A percentile compares a stretch with the other conserved stretches of the same genome.
Evolutionary conservation across 2,797 vertebrate genomes (phyloP).

Genomic region (Platalea minor): DNA sequence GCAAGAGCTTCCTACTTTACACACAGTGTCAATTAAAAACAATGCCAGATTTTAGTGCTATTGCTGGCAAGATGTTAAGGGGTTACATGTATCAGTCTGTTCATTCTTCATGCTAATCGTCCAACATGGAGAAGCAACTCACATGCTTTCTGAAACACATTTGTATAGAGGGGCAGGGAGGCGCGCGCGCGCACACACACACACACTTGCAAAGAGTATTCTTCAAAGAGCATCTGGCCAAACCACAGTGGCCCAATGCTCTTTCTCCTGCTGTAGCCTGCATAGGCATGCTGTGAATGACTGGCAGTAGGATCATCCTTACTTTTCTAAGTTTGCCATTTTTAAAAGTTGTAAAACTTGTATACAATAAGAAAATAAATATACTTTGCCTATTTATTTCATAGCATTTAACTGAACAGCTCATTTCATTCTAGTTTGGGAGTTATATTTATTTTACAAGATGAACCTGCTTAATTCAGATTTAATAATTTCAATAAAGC

Average conservation of each 20-base stretch:
- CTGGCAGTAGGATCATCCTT: not conserved
- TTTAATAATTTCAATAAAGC: constrained; percentile 54
- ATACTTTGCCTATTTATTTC: not conserved
- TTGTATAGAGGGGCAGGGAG: not conserved
- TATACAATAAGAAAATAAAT: not conserved
- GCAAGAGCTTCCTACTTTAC: not conserved
- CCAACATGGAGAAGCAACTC: not conserved
- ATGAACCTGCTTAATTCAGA: constrained; percentile 8
- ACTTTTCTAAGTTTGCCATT: not conserved
- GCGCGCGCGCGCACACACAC: not conserved
- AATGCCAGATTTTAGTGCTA: not conserved
- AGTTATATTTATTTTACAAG: constrained; percentile 26
- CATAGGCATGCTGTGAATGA: not conserved
- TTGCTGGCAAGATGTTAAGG: not conserved
- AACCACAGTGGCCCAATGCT: not conserved
- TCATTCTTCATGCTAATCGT: not conserved
- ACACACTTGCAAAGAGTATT: not conserved
- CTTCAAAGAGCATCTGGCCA: not conserved
- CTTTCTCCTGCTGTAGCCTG: not conserved
- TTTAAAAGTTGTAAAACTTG: not conserved
- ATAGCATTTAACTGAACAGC: not conserved
- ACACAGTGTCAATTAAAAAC: not conserved
- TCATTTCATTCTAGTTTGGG: not conserved
- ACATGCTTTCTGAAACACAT: not conserved
- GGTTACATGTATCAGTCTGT: rapidly evolving